Percentiles rank a stretch among this genome's conserved stretches.
These are phyloP conservation scores for Drosophila tropicalis DNA, from an alignment of 1,140 invertebrate species.

Conservation along the genomic window DNA sequence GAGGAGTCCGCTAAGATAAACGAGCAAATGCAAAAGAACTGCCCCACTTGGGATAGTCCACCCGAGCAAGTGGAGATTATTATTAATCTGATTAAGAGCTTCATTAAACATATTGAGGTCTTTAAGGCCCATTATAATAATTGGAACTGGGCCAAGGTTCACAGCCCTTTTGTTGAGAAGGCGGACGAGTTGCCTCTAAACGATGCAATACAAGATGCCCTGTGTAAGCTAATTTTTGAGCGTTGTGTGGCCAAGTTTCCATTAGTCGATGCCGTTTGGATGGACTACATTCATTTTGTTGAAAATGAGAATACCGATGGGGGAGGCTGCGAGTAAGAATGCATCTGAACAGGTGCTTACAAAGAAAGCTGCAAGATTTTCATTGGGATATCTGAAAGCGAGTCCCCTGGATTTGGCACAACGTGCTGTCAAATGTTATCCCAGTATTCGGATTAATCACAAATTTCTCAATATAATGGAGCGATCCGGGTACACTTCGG, in stretches of 20 bases:
- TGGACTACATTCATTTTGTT: constrained; percentile 51
- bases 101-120: neutral
- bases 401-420: constrained; percentile 31
- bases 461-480: constrained; percentile 51
- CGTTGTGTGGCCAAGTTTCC: constrained; percentile 42
- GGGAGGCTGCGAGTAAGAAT: neutral
- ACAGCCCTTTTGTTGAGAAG: constrained; percentile 12
- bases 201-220: constrained; percentile 11
- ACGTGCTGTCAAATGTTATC: constrained; percentile 29
- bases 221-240: constrained; percentile 49
- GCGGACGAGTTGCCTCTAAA: neutral
- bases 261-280: constrained; percentile 39
- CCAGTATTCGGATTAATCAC: constrained; percentile 42
- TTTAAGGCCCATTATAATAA: neutral
- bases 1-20: neutral
- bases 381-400: constrained; percentile 35
- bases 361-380: neutral
- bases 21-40: constrained; percentile 25
- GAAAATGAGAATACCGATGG: neutral
- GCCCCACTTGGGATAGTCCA: constrained; percentile 33
- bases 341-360: neutral
- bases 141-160: constrained; percentile 24
- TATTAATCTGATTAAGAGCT: neutral
- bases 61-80: neutral
- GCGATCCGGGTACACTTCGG: neutral